phyloP scores from a whole-genome alignment of 1,140 invertebrate species.

The Bacillus rossius region DNA sequence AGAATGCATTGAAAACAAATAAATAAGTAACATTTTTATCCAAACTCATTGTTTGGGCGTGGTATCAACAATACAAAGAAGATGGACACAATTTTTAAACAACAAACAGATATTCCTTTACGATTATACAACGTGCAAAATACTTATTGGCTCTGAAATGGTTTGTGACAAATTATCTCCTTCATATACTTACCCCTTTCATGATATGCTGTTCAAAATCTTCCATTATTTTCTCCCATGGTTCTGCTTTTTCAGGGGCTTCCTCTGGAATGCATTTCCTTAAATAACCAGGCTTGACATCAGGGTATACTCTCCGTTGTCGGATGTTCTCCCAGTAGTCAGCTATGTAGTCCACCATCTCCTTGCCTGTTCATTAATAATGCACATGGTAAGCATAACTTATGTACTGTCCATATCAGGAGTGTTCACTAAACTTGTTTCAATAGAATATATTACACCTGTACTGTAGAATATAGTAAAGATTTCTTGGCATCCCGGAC shows the following conservation, averaged over 20 bases:
- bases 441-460: no score
- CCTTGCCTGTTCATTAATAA: slow-evolving; percentile 66
- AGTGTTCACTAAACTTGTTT: no score
- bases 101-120: not conserved
- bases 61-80: no score
- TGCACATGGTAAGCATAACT: no score
- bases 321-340: slow-evolving; percentile 88
- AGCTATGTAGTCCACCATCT: slow-evolving; percentile 94
- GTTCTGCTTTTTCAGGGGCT: slow-evolving; percentile 76
- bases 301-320: slow-evolving; percentile 70
- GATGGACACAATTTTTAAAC: not conserved
- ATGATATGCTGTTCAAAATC: slow-evolving; percentile 91
- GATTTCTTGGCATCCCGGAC: no score
- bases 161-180: not conserved
- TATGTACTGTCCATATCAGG: no score
- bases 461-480: no score
- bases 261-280: slow-evolving; percentile 71
- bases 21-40: no score
- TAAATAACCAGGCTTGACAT: slow-evolving; percentile 79
- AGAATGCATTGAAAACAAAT: no score
- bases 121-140: not conserved
- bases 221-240: slow-evolving; percentile 80
- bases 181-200: slow-evolving; percentile 69
- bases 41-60: no score
- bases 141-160: no score